Evolutionary conservation across 2,113 vertebrate species (phyloP).

Genomic region (Aleadryas rufinucha): DNA sequence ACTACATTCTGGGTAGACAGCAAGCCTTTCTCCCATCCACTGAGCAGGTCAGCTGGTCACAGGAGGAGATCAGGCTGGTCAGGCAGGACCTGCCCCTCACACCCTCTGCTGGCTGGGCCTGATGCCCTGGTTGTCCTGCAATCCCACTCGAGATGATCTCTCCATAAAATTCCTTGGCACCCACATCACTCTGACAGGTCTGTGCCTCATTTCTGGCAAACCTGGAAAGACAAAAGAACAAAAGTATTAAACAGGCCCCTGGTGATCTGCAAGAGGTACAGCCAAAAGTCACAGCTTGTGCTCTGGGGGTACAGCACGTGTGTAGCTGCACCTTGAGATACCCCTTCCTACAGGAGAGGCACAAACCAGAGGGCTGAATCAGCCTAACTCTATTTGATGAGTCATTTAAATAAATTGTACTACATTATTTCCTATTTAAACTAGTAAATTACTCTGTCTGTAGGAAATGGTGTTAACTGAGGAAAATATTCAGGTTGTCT

Average conservation of each 20-base stretch:
- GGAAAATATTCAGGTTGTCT: not conserved
- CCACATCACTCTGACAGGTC: not conserved
- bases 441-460: not conserved
- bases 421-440: not conserved
- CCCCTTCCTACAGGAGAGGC: not conserved
- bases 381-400: not conserved
- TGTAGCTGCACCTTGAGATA: not conserved
- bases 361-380: not conserved
- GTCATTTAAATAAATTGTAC: not conserved
- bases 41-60: not conserved
- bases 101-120: not conserved
- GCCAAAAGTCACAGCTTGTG: not conserved
- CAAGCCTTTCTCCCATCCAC: not conserved
- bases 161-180: not conserved
- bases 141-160: not conserved
- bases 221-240: not conserved
- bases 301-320: not conserved
- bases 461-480: not conserved
- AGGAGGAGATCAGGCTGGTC: not conserved
- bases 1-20: too few relatives aligned
- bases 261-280: not conserved
- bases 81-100: not conserved
- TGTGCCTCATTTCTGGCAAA: not conserved
- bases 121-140: not conserved
- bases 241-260: not conserved